Conservation (phyloP, 2,797 vertebrate species). For the Oophaga sylvatica region DNA sequence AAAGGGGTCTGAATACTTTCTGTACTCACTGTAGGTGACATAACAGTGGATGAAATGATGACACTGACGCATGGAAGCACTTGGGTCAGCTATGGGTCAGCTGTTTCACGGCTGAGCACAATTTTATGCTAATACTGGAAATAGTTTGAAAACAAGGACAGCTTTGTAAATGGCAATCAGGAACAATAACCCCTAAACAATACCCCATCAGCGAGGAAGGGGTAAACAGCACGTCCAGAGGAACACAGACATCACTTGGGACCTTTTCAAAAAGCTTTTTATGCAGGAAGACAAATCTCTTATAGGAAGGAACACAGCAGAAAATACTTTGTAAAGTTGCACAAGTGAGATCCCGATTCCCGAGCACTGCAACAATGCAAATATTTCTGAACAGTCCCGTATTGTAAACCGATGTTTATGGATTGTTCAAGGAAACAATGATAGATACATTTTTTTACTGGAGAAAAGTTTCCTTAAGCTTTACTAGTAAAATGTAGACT, state of each 20-base stretch:
- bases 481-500: neutral
- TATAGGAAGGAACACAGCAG: slow-evolving; percentile 19
- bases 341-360: neutral
- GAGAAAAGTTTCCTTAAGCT: neutral
- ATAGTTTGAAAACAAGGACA: neutral
- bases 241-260: slow-evolving; percentile 24
- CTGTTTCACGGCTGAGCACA: neutral
- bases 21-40: too few relatives aligned
- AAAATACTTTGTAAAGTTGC: slow-evolving; percentile 1
- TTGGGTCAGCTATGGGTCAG: neutral
- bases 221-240: slow-evolving; percentile 21
- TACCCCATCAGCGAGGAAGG: neutral
- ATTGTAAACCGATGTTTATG: neutral
- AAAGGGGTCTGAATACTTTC: too few relatives aligned
- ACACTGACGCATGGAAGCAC: neutral
- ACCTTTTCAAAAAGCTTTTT: slow-evolving; percentile 12
- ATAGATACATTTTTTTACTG: neutral
- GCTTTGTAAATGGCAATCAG: neutral
- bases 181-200: neutral
- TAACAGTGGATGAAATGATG: neutral
- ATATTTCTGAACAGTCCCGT: neutral
- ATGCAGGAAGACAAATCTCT: neutral
- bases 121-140: slow-evolving; percentile 2
- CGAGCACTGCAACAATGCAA: neutral
- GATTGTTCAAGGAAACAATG: slow-evolving; percentile 1